Conservation (phyloP, 2,113 vertebrate genomes). For the Sturnus vulgaris region DNA sequence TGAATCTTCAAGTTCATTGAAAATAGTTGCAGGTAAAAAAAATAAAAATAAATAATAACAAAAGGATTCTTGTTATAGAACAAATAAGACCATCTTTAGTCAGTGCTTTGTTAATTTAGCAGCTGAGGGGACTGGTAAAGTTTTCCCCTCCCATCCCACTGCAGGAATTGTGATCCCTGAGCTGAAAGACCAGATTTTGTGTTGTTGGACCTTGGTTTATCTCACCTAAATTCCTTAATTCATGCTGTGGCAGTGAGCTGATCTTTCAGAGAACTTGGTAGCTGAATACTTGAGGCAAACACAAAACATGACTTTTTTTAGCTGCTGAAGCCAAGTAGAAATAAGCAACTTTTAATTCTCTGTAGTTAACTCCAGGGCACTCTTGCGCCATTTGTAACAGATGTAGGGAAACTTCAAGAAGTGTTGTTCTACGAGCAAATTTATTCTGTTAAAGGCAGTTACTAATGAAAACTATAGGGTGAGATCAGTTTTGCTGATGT, state of each 20-base stretch:
- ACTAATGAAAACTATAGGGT: not conserved
- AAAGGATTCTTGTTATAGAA: not conserved
- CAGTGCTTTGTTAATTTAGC: not conserved
- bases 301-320: not conserved
- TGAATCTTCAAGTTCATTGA: not conserved
- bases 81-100: not conserved
- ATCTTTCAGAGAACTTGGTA: not conserved
- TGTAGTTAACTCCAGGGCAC: not conserved
- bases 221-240: not conserved
- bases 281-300: not conserved
- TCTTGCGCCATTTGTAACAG: not conserved
- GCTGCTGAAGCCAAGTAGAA: not conserved
- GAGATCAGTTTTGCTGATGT: not conserved
- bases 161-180: accelerated
- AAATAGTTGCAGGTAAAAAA: not conserved
- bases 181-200: not conserved
- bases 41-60: not conserved
- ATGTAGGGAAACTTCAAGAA: not conserved
- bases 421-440: not conserved
- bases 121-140: not conserved
- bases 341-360: not conserved
- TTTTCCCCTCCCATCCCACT: not conserved
- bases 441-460: not conserved
- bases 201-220: not conserved
- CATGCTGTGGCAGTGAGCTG: not conserved